Base-by-base conservation (phyloP, 1,140 invertebrate genomes). In the Eurosta solidaginis region DNA sequence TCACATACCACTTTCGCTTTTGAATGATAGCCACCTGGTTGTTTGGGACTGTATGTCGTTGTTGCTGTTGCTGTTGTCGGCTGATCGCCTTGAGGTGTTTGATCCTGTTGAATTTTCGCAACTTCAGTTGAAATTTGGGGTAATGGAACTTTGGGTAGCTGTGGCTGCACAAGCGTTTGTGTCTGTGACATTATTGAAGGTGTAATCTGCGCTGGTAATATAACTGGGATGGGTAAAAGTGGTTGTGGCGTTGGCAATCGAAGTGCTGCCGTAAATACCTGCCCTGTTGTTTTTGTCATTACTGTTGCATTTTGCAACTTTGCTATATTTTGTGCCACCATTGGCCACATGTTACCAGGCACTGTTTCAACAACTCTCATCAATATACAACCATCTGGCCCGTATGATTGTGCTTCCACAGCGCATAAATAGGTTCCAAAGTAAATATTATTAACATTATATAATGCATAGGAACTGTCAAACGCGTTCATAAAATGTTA, bases 391-490 rank as follows among this genome's bases (percentile, higher is more conserved):
- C 97, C 97, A 80, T 96, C 94, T 0, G 96, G 94, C 0, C 97
- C 97, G 88, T 98, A 99, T 81, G 96, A 96, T 87, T 98, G 96
- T 1, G 97, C 97, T 90, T 97, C 96, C 12, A 96, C 95, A 99
- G 90, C 22, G 97, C 95, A 89, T 98, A 98, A 45, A 99, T 91
- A 88, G 97, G 96, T 89, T 99, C 98, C 79, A 99, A 89, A 0
- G 95, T 96, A 82, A 96, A 95, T 76, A 99, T 95, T 59, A 99
- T 90, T 78, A 99, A 90, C 92, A 98, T 97, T 47, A 99, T 96
- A 86, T 99, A 98, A 82, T 97, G 0, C 96, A 95, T 42, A 99
- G 89, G 82, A 97, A 92, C 45, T 92, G 90, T 84, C 95, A 94
- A 10, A 97, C 91, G 79, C 93, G 92, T 82, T 92, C 89, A 84